These are phyloP conservation scores for Eupelmus urozonus DNA, from an alignment of 2,888 invertebrate species.

Conservation along the genomic window DNA sequence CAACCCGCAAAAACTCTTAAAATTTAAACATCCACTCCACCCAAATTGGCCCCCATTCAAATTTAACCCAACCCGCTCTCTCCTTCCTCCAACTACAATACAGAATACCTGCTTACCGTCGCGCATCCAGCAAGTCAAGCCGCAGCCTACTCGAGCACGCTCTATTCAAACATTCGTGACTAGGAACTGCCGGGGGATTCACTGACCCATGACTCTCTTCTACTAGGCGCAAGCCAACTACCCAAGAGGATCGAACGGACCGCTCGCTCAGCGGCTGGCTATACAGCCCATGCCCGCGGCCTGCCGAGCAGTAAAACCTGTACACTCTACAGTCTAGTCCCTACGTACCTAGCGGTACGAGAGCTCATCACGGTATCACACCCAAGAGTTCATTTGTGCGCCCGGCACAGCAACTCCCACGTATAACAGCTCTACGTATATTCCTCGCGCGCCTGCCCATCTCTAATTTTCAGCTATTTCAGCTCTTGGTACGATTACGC, in stretches of 20 bases:
- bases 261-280: not conserved
- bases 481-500: not conserved
- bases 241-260: constrained; percentile 43
- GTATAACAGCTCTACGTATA: constrained; percentile 13
- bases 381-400: constrained; percentile 35
- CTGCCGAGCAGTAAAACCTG: constrained; percentile 32
- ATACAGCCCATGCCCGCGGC: not conserved
- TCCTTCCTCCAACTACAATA: too few relatives aligned
- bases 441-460: not conserved
- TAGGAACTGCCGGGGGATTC: constrained; percentile 71
- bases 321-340: constrained; percentile 53
- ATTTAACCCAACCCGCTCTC: too few relatives aligned
- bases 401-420: constrained; percentile 22
- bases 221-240: not conserved
- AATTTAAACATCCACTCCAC: too few relatives aligned
- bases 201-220: constrained; percentile 69
- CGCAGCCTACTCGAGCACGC: too few relatives aligned
- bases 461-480: constrained; percentile 15
- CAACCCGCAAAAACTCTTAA: too few relatives aligned
- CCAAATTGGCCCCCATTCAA: too few relatives aligned
- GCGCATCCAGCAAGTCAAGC: too few relatives aligned
- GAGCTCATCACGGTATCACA: constrained; percentile 35
- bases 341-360: constrained; percentile 43
- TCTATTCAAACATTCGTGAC: constrained; percentile 74
- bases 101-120: too few relatives aligned